A percentile compares a stretch with the other conserved stretches of the same genome.
These are phyloP conservation scores for Heliconius nattereri DNA, from an alignment of 1,140 invertebrate genomes.

Conservation along the genomic window DNA sequence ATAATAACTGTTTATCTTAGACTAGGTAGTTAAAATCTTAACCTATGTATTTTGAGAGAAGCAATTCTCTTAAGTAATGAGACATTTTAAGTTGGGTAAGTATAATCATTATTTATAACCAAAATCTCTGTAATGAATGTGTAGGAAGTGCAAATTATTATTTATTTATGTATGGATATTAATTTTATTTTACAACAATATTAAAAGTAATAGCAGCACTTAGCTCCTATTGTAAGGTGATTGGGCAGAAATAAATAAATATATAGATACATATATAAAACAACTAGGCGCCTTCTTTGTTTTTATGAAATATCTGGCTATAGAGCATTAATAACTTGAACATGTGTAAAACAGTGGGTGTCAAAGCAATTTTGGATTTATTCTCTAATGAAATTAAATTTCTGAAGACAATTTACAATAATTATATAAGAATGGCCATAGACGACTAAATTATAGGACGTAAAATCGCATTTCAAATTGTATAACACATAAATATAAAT, in stretches of 20 bases:
- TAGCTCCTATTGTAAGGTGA: no score
- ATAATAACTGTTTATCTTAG: neutral
- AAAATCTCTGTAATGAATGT: no score
- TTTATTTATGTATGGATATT: no score
- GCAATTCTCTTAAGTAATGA: neutral
- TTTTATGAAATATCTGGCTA: neutral
- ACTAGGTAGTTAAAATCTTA: neutral
- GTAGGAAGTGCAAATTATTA: neutral
- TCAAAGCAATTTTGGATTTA: no score
- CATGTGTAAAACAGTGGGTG: constrained; percentile 16
- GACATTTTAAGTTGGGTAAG: neutral
- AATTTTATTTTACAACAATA: no score
- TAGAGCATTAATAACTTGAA: constrained; percentile 18
- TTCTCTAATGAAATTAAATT: neutral
- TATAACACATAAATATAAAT: neutral
- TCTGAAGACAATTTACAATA: neutral
- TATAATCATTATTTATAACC: no score
- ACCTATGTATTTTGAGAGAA: neutral
- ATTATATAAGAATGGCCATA: neutral
- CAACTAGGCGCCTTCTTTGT: neutral
- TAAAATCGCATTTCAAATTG: neutral
- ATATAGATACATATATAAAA: neutral
- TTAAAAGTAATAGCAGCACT: no score
- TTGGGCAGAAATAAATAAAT: no score
- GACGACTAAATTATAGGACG: neutral